A percentile compares a stretch with the other conserved stretches of the same genome.
These are phyloP conservation scores for Calosoma granatense DNA, from an alignment of 1,140 invertebrate genomes.

Conservation along the genomic window DNA sequence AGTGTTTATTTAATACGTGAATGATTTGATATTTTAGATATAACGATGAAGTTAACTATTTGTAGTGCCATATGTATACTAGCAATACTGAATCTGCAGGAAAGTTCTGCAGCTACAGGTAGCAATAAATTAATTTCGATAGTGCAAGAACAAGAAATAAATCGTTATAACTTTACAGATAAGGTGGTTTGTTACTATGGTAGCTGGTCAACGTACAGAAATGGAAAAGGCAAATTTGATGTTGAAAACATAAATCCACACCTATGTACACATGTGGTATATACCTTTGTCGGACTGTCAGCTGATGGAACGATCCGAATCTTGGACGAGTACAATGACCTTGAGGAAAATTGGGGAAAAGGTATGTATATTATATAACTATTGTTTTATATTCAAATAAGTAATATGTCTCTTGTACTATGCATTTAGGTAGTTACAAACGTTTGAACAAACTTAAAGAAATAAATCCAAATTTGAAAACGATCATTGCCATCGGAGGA, in stretches of 20 bases:
- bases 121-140: too few relatives aligned
- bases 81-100: background rate
- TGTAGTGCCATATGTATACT: background rate
- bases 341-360: background rate
- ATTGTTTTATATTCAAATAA: too few relatives aligned
- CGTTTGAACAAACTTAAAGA: constrained; percentile 48
- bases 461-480: constrained; percentile 53
- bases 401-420: too few relatives aligned
- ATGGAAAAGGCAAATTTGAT: constrained; percentile 50
- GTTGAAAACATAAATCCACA: constrained; percentile 54
- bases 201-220: constrained; percentile 61
- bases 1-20: too few relatives aligned
- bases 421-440: constrained; percentile 11
- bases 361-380: too few relatives aligned
- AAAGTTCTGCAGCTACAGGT: background rate
- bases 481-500: constrained; percentile 61
- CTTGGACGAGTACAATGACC: constrained; percentile 56
- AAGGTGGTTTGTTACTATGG: constrained; percentile 59
- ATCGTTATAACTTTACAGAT: too few relatives aligned
- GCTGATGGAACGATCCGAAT: constrained; percentile 37
- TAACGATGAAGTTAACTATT: background rate
- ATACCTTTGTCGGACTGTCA: constrained; percentile 54
- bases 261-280: constrained; percentile 64
- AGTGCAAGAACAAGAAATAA: too few relatives aligned
- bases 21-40: background rate